These are phyloP conservation scores for Mythimna albipuncta DNA, from an alignment of 2,888 invertebrate genomes.

Conservation along the genomic window DNA sequence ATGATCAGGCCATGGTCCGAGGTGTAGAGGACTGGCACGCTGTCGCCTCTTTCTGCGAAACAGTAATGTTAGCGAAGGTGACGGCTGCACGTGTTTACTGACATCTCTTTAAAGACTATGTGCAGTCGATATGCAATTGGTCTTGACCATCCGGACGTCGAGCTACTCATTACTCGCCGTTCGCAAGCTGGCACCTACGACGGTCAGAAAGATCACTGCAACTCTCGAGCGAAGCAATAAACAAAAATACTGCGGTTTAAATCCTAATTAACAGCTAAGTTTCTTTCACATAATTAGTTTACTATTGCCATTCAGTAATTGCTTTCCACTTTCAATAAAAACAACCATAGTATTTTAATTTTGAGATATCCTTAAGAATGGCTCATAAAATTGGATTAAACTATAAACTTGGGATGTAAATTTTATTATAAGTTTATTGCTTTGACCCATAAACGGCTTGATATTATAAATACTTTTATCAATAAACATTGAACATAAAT, in stretches of 20 bases:
- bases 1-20: too few species aligned
- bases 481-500: background rate
- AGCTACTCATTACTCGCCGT: too few species aligned
- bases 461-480: conserved; percentile 8
- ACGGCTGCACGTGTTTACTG: too few species aligned
- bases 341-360: conserved; percentile 2
- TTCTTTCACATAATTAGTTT: background rate
- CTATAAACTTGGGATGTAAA: conserved; percentile 29
- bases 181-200: too few species aligned
- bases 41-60: too few species aligned
- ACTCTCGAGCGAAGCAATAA: background rate
- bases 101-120: too few species aligned
- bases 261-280: background rate
- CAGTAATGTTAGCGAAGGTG: too few species aligned
- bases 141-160: too few species aligned
- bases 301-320: background rate
- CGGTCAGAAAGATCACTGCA: too few species aligned
- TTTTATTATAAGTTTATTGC: conserved; percentile 29
- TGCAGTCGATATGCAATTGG: too few species aligned
- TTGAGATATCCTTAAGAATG: background rate
- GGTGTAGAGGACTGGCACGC: too few species aligned
- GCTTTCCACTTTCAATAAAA: conserved; percentile 14
- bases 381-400: conserved; percentile 31
- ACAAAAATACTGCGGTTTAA: background rate
- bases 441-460: conserved; percentile 8